Base-by-base conservation (phyloP, 2,797 vertebrate species). In the Cygnus olor region DNA sequence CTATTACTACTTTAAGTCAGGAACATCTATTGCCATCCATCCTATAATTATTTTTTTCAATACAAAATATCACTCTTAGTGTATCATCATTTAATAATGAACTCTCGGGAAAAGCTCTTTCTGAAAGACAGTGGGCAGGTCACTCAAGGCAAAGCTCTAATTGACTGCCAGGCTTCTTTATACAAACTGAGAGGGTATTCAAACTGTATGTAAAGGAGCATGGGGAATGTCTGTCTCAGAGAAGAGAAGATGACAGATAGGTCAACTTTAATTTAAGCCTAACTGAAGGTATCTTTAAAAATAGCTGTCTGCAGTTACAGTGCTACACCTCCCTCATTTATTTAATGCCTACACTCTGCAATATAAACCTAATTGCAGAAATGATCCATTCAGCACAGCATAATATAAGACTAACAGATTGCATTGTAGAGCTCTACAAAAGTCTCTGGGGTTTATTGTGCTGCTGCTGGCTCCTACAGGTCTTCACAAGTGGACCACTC, bases 311-410 rank as follows among this genome's bases (percentile, higher is more conserved):
- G 34, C 49, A 88, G 47, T 77, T 89, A 76, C 58, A 83, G 42
- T 82, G 83, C 64, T 93, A 47, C 80, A 84, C 32, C 65, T 92
- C 76, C 80, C 40, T 88, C 74, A 45, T 85, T 92, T 90, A 90
- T 85, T 94, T 85, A 88, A 93, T 91, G 80, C 44, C 60, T 85
- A 9, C 44, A 65, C 45, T 96, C 71, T 88, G 57, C 56, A 65
- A 64, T 85, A 84, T 40, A 95, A 94, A 85, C 45, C 47, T 90
- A 93, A 96, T 92, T 91, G 92, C 69, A 88, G 42, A 94, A 78
- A 91, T 34, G 19, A 94, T 90, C 85, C 56, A 74, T 90, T 77
- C 89, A 87, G 76, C 80, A 93, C 92, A 89, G 36, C 30, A 61
- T 72, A 45, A 95, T 95, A 91, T 68, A 83, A 89, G 56, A 88